phyloP scores from a whole-genome alignment of 2,797 vertebrate species.

The Lutra lutra region DNA sequence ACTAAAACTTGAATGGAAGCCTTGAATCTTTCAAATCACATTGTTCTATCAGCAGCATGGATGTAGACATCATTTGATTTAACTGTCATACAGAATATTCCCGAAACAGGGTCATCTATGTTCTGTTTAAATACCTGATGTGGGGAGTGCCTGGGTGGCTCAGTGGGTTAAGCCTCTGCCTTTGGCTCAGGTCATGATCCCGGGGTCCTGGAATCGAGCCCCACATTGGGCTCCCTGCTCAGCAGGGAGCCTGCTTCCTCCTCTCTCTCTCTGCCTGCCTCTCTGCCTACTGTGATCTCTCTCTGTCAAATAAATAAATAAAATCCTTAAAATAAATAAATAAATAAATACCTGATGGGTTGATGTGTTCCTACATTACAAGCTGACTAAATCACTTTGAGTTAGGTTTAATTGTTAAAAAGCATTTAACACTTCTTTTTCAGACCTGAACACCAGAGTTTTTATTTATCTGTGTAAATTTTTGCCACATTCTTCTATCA shows the following conservation, averaged over 20 bases:
- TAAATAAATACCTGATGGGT: neutral
- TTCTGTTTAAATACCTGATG: neutral
- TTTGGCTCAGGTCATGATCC: too few relatives aligned
- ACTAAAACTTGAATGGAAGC: neutral
- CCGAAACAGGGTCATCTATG: neutral
- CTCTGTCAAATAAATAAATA: too few relatives aligned
- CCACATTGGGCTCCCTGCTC: too few relatives aligned
- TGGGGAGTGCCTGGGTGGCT: too few relatives aligned
- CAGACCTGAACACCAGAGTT: neutral
- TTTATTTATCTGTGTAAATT: neutral
- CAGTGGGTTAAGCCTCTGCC: too few relatives aligned
- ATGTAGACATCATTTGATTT: neutral
- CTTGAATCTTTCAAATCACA: neutral
- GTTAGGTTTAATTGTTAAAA: neutral
- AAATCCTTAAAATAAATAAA: too few relatives aligned
- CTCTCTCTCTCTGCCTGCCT: too few relatives aligned
- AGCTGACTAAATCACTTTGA: neutral
- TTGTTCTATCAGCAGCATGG: neutral
- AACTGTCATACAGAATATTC: neutral
- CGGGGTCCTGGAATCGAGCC: too few relatives aligned
- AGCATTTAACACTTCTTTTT: neutral
- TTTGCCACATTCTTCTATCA: neutral
- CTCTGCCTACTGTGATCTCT: too few relatives aligned
- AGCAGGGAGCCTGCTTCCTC: too few relatives aligned
- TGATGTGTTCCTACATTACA: neutral